These are phyloP conservation scores for Luidia sarsii DNA, from an alignment of 53 echinoderm and acorn worm species.

Conservation along the genomic window DNA sequence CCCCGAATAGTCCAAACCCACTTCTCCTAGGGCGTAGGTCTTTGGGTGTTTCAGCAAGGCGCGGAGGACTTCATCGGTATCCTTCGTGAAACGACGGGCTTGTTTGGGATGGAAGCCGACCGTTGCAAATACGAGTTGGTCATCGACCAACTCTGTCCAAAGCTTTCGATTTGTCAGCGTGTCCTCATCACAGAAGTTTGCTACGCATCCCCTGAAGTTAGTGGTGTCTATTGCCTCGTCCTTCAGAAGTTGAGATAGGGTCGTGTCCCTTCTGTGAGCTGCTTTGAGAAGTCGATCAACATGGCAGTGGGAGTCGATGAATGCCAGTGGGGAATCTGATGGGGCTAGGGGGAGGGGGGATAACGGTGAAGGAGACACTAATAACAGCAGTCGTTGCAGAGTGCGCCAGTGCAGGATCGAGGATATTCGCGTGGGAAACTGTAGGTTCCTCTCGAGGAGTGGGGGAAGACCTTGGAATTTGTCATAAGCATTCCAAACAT, in stretches of 20 bases:
- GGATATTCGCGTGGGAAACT: background rate
- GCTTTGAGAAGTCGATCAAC: background rate
- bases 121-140: background rate
- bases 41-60: background rate
- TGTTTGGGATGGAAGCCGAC: slow-evolving; percentile 4
- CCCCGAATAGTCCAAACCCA: slow-evolving; percentile 1
- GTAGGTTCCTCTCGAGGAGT: background rate
- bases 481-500: background rate
- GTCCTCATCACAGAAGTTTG: too few species aligned
- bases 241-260: background rate
- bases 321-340: background rate
- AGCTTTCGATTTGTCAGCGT: background rate
- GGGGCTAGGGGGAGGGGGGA: background rate
- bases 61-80: background rate
- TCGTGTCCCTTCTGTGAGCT: background rate
- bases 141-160: background rate
- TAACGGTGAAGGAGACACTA: background rate
- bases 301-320: background rate
- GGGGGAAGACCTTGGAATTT: background rate
- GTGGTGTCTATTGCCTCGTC: background rate
- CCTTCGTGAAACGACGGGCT: background rate
- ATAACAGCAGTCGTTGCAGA: background rate
- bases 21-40: slow-evolving; percentile 7
- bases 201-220: too few species aligned
- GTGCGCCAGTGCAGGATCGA: background rate